Base-by-base conservation (phyloP, 2,888 invertebrate species). In the Andrena dorsata region DNA sequence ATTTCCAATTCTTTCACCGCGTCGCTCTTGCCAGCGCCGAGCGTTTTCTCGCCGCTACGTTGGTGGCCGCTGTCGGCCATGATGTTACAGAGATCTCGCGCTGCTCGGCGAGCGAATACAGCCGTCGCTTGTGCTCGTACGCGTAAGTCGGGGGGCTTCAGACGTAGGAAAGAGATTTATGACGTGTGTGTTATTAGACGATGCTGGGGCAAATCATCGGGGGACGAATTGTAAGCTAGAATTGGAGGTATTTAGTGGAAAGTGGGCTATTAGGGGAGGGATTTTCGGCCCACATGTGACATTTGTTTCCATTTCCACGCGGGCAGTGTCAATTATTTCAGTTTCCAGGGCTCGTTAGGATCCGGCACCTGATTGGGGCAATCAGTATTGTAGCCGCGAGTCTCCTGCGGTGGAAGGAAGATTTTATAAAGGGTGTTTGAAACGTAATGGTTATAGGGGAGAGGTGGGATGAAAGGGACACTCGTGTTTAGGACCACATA, bases 1-100 rank as follows among this genome's bases (percentile, higher is more conserved):
- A 86, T 86, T 86, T 76, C 80, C 80, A 80, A 83, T 76, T 86
- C 83, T 80, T 71, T 74, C 63, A 51, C 63, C 83, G 76, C 83
- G 76, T 75, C 74, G 63, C 51, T 81, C 69, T 69, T 73, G 47
- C 56, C 63, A 30, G 20, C 64, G 76, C 49, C 53, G 71, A 23
- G 56, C 61, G 74, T 74, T 81, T 83, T 74, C 80, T 80, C 74
- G 74, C 66, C 53, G 63, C 84, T 35, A 75, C 84, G 86, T 84
- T 83, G 87, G 87, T 87, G 87, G 87, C 63, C 86, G 23, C 6
- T 49, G 74, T 72, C 66, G n/a, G 65, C 80, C 70, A 26, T 60
- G 63, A 32, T 69, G 26, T 49, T 65, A 69, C 75, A 60, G 53
- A 61, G 76, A 66, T 64, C 68, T 58, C 61, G 60, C 23, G 28